Conservation (phyloP, 2,113 vertebrate genomes). For the Pangasianodon hypophthalmus region DNA sequence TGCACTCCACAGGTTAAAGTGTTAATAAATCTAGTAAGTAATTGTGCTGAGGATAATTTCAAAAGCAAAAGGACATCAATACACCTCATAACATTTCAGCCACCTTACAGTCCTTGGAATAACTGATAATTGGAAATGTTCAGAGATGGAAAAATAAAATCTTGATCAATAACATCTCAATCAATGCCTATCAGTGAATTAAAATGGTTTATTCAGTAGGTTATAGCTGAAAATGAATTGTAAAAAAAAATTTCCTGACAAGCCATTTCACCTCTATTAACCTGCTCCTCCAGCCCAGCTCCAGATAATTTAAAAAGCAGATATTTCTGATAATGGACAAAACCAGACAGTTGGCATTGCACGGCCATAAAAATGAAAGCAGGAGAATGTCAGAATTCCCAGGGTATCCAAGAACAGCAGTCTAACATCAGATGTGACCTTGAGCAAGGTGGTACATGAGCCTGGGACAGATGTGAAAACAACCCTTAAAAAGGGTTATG, state of each 20-base stretch:
- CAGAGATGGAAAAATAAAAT: background rate
- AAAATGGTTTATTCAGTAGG: background rate
- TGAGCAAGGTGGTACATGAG: conserved; percentile 22
- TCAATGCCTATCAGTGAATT: background rate
- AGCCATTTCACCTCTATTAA: conserved; percentile 15
- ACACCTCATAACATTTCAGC: background rate
- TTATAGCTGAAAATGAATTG: background rate
- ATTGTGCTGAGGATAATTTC: background rate
- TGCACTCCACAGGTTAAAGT: no score
- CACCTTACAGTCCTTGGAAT: background rate
- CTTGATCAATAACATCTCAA: conserved; percentile 8
- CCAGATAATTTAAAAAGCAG: background rate
- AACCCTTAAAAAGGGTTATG: background rate
- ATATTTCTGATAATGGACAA: conserved; percentile 23
- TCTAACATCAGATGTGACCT: conserved; percentile 34
- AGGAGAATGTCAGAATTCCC: background rate
- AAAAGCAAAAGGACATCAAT: background rate
- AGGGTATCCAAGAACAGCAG: background rate
- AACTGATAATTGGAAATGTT: background rate
- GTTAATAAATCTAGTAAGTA: background rate
- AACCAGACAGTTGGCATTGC: background rate
- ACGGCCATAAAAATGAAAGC: conserved; percentile 28
- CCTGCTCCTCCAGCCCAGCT: background rate
- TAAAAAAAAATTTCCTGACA: background rate
- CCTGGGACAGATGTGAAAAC: background rate